A percentile compares a stretch with the other conserved stretches of the same genome.
Evolutionary conservation across 2,888 invertebrate genomes (phyloP).

Genomic region (Cremastinae sp.): DNA sequence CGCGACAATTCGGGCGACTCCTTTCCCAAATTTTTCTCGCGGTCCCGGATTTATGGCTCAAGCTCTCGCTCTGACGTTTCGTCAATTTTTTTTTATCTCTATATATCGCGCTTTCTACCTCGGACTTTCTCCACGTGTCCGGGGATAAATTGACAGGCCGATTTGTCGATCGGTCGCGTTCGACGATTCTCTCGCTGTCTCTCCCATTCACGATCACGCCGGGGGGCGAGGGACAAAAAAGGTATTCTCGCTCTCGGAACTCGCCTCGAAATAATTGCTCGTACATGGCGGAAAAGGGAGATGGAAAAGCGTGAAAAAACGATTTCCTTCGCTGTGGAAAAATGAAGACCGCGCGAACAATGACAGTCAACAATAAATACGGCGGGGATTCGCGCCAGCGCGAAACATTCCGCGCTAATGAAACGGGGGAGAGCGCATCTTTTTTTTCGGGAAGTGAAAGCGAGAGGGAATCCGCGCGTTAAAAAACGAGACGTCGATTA

Average conservation of each 20-base stretch:
- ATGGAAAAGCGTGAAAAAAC: slow-evolving; percentile 1
- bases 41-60: slow-evolving; percentile 14
- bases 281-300: slow-evolving; percentile 7
- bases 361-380: slow-evolving; percentile 17
- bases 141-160: too few species aligned
- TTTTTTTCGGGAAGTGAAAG: slow-evolving; percentile 44
- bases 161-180: too few species aligned
- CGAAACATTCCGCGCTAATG: slow-evolving; percentile 60
- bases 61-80: slow-evolving; percentile 17
- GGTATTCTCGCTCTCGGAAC: neutral
- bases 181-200: too few species aligned
- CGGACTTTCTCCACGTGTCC: too few species aligned
- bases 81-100: neutral
- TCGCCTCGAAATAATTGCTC: too few species aligned
- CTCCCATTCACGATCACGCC: neutral
- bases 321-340: neutral
- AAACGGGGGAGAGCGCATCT: slow-evolving; percentile 52
- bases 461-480: slow-evolving; percentile 33
- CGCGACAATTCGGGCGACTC: slow-evolving; percentile 57
- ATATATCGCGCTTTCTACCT: too few species aligned
- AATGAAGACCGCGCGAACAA: slow-evolving; percentile 10
- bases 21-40: slow-evolving; percentile 21
- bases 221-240: neutral
- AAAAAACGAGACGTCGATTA: slow-evolving; percentile 28
- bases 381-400: slow-evolving; percentile 47